phyloP scores from a whole-genome alignment of 2,888 invertebrate species.

The Polydrusus pterygomalis region DNA sequence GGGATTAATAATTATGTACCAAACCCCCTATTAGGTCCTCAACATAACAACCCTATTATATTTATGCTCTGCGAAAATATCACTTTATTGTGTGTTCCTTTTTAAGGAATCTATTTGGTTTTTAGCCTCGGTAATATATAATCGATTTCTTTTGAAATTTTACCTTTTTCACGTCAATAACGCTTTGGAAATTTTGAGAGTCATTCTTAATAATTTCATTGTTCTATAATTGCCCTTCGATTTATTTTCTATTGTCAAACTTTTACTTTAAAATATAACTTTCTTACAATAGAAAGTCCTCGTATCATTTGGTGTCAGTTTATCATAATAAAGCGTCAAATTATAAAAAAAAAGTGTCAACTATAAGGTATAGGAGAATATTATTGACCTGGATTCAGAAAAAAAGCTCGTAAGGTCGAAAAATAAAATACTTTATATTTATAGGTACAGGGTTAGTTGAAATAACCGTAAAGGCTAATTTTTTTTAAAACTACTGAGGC shows the following conservation, averaged over 20 bases:
- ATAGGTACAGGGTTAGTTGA: too few relatives aligned
- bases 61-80: constrained; percentile 67
- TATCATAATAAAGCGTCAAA: constrained; percentile 26
- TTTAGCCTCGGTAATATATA: constrained; percentile 58
- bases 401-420: too few relatives aligned
- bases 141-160: constrained; percentile 62
- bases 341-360: not conserved
- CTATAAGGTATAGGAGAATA: not conserved
- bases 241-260: constrained; percentile 52
- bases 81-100: constrained; percentile 64
- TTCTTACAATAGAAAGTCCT: constrained; percentile 40
- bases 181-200: constrained; percentile 50
- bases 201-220: constrained; percentile 57
- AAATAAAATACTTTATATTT: too few relatives aligned
- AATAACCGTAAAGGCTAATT: too few relatives aligned
- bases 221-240: constrained; percentile 53
- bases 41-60: constrained; percentile 70
- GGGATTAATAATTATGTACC: constrained; percentile 72
- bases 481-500: too few relatives aligned
- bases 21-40: constrained; percentile 71
- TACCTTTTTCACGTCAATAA: constrained; percentile 56
- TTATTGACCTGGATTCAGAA: not conserved
- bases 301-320: constrained; percentile 50
- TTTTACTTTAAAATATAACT: constrained; percentile 42
- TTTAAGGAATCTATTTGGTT: constrained; percentile 64